Evolutionary conservation across 2,888 invertebrate genomes (phyloP).

Genomic region (Netelia virgata): DNA sequence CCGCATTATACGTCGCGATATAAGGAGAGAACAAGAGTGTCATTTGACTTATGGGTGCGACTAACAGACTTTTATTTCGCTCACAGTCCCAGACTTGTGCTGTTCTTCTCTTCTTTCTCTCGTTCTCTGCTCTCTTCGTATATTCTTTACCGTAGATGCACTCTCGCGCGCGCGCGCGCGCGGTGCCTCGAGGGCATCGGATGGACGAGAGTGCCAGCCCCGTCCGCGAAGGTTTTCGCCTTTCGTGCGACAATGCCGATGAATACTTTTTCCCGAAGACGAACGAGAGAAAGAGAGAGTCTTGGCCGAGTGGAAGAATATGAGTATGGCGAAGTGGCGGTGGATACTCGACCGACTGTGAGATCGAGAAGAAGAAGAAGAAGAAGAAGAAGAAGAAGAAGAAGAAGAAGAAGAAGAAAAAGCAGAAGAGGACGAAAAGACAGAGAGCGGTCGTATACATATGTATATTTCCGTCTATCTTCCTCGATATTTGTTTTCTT

Average conservation of each 20-base stretch:
- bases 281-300: constrained; percentile 19
- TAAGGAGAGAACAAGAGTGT: constrained; percentile 45
- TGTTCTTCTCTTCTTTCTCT: constrained; percentile 3
- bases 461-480: constrained; percentile 46
- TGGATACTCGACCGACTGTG: constrained; percentile 33
- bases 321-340: constrained; percentile 59
- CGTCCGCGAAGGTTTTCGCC: constrained; percentile 7
- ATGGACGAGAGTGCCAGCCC: constrained; percentile 34
- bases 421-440: constrained; percentile 23
- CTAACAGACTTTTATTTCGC: constrained; percentile 54
- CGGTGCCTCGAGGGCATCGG: constrained; percentile 37
- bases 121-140: constrained; percentile 5
- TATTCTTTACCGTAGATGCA: constrained; percentile 29
- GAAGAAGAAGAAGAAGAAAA: constrained; percentile 9
- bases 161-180: constrained; percentile 24
- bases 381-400: constrained; percentile 8
- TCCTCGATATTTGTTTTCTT: constrained; percentile 39
- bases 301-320: constrained; percentile 48
- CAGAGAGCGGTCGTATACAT: constrained; percentile 14
- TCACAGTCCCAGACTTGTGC: constrained; percentile 29
- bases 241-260: constrained; percentile 54
- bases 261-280: constrained; percentile 55
- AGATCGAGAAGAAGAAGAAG: constrained; percentile 25
- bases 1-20: constrained; percentile 22
- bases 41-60: constrained; percentile 55